These are phyloP conservation scores for Limnephilus marmoratus DNA, from an alignment of 2,888 invertebrate genomes.

Conservation along the genomic window DNA sequence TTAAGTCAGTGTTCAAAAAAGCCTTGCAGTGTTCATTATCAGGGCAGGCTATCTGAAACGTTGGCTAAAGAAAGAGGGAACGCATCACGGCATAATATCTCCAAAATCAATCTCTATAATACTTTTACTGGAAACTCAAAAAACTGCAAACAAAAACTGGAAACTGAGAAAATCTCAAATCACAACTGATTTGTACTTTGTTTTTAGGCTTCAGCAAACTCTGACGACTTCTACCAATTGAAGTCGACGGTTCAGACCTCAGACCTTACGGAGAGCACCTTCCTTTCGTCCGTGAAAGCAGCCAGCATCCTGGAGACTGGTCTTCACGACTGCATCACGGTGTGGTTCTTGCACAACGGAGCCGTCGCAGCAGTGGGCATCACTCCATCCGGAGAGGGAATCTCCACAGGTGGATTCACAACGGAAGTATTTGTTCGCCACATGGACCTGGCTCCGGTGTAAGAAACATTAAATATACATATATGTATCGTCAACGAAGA, in stretches of 20 bases:
- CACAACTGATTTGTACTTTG: neutral
- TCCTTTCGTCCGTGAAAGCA: slow-evolving; percentile 89
- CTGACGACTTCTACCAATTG: slow-evolving; percentile 86
- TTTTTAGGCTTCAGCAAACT: slow-evolving; percentile 75
- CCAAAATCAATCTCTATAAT: too few relatives aligned
- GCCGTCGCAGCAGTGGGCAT: slow-evolving; percentile 86
- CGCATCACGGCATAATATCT: too few relatives aligned
- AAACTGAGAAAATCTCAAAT: neutral
- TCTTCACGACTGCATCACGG: slow-evolving; percentile 86
- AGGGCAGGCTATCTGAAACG: too few relatives aligned
- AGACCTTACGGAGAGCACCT: slow-evolving; percentile 82
- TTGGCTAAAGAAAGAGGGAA: too few relatives aligned
- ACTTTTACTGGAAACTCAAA: too few relatives aligned
- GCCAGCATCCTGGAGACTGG: slow-evolving; percentile 86
- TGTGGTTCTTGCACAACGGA: slow-evolving; percentile 88
- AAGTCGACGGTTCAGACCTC: slow-evolving; percentile 82
- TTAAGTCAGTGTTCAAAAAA: too few relatives aligned
- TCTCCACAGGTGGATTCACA: slow-evolving; percentile 75
- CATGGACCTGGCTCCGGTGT: slow-evolving; percentile 89
- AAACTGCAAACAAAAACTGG: too few relatives aligned
- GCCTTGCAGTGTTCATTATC: too few relatives aligned
- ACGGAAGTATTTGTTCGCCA: slow-evolving; percentile 88
- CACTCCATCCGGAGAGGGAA: slow-evolving; percentile 73
- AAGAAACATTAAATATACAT: slow-evolving; percentile 68
- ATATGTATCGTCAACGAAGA: neutral